Percentiles rank a stretch among this genome's conserved stretches.
Conservation (phyloP, 2,797 vertebrate species). For the Pterois miles region DNA sequence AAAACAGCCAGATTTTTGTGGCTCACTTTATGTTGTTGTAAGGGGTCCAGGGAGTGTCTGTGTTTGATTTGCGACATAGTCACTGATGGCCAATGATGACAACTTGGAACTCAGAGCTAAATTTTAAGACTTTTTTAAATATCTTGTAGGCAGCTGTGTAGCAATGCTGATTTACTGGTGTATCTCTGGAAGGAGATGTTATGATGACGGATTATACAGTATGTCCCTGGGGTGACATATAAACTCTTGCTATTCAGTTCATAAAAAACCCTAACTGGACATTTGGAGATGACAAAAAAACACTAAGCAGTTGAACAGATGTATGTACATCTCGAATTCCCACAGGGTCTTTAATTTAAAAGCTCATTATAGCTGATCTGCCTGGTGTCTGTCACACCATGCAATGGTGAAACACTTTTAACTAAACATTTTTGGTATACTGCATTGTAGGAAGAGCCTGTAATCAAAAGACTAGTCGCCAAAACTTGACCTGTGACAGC, state of each 20-base stretch:
- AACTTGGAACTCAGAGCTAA: accelerated
- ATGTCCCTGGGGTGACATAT: too few relatives aligned
- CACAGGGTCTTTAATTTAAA: not conserved
- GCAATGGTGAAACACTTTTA: not conserved
- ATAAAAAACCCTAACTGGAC: not conserved
- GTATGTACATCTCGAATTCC: not conserved
- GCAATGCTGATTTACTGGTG: too few relatives aligned
- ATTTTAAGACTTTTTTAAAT: too few relatives aligned
- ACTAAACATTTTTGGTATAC: not conserved
- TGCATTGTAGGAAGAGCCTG: not conserved
- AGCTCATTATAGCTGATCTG: too few relatives aligned
- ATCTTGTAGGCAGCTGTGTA: too few relatives aligned
- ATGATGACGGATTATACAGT: too few relatives aligned
- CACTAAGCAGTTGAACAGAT: not conserved
- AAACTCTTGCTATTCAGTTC: not conserved
- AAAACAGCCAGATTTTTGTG: too few relatives aligned
- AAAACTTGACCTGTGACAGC: not conserved
- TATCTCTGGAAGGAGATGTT: too few relatives aligned
- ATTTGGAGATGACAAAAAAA: not conserved
- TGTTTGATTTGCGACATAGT: too few relatives aligned
- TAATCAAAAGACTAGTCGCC: not conserved
- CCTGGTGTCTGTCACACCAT: not conserved
- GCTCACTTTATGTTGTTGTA: too few relatives aligned
- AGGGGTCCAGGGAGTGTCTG: too few relatives aligned
- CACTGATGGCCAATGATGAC: too few relatives aligned